Conservation (phyloP, 2,888 invertebrate genomes). For the Hoplodrina ambigua region DNA sequence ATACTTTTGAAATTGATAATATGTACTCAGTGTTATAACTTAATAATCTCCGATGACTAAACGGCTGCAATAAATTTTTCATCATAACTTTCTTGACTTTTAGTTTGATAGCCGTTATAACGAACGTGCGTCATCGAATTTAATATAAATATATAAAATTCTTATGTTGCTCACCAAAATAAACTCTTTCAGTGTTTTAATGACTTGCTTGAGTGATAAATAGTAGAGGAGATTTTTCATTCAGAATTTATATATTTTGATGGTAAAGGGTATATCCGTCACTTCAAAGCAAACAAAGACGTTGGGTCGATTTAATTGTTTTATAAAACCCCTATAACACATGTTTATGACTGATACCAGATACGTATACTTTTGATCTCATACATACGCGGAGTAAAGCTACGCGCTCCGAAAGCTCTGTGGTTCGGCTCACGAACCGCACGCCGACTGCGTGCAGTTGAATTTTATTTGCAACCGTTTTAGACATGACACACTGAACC, state of each 20-base stretch:
- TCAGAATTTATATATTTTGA: constrained; percentile 57
- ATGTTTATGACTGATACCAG: constrained; percentile 29
- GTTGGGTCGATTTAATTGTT: constrained; percentile 27
- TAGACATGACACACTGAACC: constrained; percentile 47
- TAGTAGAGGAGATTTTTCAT: constrained; percentile 65
- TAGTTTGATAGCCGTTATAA: constrained; percentile 71
- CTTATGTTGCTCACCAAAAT: constrained; percentile 74
- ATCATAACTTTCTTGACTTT: constrained; percentile 74
- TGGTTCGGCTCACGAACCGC: constrained; percentile 2
- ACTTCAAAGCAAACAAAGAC: constrained; percentile 52
- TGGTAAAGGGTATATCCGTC: constrained; percentile 44
- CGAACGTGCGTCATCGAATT: constrained; percentile 80
- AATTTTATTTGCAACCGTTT: constrained; percentile 54
- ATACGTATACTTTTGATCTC: constrained; percentile 21
- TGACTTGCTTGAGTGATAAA: constrained; percentile 74
- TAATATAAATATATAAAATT: constrained; percentile 75
- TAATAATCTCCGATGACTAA: constrained; percentile 64
- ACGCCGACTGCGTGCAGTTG: constrained; percentile 16
- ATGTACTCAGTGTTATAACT: constrained; percentile 25
- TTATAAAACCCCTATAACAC: constrained; percentile 23
- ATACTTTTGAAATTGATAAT: constrained; percentile 29
- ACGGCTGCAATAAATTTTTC: constrained; percentile 74
- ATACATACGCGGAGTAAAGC: not conserved
- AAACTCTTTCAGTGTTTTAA: constrained; percentile 77
- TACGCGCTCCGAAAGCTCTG: not conserved